Evolutionary conservation across 2,797 vertebrate genomes (phyloP), one percentile per base, ranked within the genome.

Genomic region (Danio kyathit): DNA sequence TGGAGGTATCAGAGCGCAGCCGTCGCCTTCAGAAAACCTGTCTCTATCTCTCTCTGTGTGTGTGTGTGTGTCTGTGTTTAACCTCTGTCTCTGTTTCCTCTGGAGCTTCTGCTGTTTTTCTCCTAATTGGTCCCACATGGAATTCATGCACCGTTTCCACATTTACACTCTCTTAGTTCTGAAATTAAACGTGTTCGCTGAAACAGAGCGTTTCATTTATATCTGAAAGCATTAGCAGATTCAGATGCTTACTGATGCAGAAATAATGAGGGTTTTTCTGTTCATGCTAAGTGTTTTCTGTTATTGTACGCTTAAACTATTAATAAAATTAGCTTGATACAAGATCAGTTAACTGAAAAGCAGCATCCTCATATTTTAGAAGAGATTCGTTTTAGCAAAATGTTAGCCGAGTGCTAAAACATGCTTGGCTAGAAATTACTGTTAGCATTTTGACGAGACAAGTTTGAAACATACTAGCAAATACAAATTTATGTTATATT

Each of bases 1-100:
- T 97, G 91, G 98, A 99, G 98, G 98, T 99, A 97, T 90, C 93
- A 81, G 90, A 90, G 92, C 92, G 83, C 87, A 86, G 90, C 86
- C 90, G 89, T 90, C 87, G 84, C 79, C 41, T 19, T 38, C 67
- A 70, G 16, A 60, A 61, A 91, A 90, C 70, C 60, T 89, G 95
- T 90, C 95, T 94, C 95, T 93, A 89, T 94, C 94, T 90, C 92
- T 92, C 92, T 91, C 90, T 29, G 1, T 29, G 1, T 29, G 1
- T 29, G 29, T 92, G 93, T 92, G 93, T 95, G 91, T 92, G 95
- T 92, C 91, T 95, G 88, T 93, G 93, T 91, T 91, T 92, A 93
- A 93, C 96, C 8, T 16, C 10, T 3, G 3, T 48, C 41, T 51
- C 10, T 56, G 13, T 46, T 7, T 72, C 69, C 70, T 73, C 21